A percentile compares a stretch with the other conserved stretches of the same genome.
These are phyloP conservation scores for Columba livia DNA, from an alignment of 2,113 vertebrate species.

Conservation along the genomic window DNA sequence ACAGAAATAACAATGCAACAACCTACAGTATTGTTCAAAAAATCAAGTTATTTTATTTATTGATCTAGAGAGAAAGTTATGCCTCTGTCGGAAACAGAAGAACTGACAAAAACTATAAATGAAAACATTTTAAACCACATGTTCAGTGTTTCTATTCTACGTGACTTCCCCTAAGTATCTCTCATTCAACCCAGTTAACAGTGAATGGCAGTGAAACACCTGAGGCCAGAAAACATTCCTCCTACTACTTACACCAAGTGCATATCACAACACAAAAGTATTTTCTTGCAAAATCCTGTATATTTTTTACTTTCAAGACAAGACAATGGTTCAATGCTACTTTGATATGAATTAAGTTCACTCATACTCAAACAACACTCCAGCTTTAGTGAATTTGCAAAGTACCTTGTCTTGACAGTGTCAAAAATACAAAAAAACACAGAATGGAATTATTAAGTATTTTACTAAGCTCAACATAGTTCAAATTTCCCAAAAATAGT, in stretches of 20 bases:
- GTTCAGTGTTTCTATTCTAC: neutral
- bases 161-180: rapidly evolving
- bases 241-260: neutral
- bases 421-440: neutral
- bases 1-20: neutral
- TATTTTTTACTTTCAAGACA: neutral
- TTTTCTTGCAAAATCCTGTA: neutral
- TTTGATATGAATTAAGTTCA: neutral
- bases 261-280: neutral
- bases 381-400: neutral
- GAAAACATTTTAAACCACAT: neutral
- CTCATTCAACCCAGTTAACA: neutral
- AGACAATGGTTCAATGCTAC: neutral
- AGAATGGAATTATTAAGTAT: neutral
- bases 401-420: neutral
- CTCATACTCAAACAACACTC: neutral
- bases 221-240: neutral
- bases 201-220: neutral
- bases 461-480: neutral
- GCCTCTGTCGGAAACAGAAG: neutral
- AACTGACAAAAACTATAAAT: neutral
- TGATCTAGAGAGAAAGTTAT: neutral
- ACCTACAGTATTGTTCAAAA: neutral
- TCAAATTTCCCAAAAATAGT: neutral
- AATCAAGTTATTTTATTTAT: neutral